Evolutionary conservation across 2,797 vertebrate genomes (phyloP).

Genomic region (Characodon lateralis): DNA sequence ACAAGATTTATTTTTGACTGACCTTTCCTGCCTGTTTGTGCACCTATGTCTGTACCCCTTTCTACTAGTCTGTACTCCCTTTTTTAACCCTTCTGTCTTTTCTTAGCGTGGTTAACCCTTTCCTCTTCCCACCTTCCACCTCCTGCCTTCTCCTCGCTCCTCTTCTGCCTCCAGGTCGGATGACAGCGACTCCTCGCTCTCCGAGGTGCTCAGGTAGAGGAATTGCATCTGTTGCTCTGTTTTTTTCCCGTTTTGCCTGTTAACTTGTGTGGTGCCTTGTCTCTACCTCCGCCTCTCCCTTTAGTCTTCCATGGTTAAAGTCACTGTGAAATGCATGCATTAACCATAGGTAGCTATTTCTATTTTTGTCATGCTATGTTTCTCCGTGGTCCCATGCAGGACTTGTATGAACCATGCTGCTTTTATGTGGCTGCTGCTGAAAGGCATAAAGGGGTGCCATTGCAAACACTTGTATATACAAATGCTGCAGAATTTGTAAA

Average conservation of each 20-base stretch:
- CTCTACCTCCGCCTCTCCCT: conserved; percentile 30
- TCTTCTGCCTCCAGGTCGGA: conserved; percentile 99
- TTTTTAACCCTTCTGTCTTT: conserved; percentile 72
- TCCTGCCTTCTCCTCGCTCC: conserved; percentile 79
- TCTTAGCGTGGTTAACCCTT: conserved; percentile 76
- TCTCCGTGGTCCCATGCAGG: conserved; percentile 31
- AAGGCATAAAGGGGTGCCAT: not conserved
- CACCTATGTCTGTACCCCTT: conserved; percentile 49
- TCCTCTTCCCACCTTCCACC: conserved; percentile 65
- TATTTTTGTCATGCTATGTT: conserved; percentile 48
- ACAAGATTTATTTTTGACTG: conserved; percentile 48
- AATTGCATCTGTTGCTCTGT: conserved; percentile 81
- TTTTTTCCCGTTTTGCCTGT: conserved; percentile 77
- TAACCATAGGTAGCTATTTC: conserved; percentile 41
- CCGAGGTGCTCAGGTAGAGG: conserved; percentile 99
- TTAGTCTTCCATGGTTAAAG: conserved; percentile 32
- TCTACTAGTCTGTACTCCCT: conserved; percentile 49
- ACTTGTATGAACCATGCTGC: conserved; percentile 63
- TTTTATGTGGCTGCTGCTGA: conserved; percentile 12
- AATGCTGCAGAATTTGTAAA: not conserved
- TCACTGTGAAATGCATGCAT: conserved; percentile 71
- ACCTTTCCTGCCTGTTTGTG: conserved; percentile 53
- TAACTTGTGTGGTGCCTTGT: conserved; percentile 65
- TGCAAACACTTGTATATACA: not conserved
- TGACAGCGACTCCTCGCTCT: conserved; percentile 99